Evolutionary conservation across 1,140 invertebrate species (phyloP).

Genomic region (Uloborus diversus): DNA sequence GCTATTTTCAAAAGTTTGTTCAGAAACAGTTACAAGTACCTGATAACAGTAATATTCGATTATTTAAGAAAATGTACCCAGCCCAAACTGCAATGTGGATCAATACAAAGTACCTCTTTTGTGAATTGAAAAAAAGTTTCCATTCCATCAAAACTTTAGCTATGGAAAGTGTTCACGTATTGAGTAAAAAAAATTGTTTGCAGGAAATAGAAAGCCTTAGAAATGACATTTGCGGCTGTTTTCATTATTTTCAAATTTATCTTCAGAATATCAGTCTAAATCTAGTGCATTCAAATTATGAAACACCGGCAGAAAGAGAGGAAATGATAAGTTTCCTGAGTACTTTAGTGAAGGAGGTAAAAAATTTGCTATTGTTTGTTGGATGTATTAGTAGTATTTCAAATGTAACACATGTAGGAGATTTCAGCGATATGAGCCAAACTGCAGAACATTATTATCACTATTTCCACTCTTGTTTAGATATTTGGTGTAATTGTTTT

Average conservation of each 20-base stretch:
- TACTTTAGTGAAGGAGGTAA: constrained; percentile 3
- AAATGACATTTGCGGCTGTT: background rate
- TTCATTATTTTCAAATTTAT: background rate
- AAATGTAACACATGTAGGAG: background rate
- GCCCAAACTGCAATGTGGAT: background rate
- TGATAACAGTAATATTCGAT: background rate
- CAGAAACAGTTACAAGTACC: background rate
- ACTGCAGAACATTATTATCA: constrained; percentile 18
- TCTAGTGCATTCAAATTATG: background rate
- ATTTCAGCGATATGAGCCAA: background rate
- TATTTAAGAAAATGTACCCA: constrained; percentile 2
- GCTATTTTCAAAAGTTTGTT: background rate
- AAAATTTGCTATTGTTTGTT: constrained; percentile 24
- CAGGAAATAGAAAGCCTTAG: background rate
- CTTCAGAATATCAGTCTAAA: background rate
- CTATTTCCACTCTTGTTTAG: constrained; percentile 24
- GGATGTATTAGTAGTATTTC: background rate
- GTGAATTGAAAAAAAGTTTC: constrained; percentile 12
- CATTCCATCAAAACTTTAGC: background rate
- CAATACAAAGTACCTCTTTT: background rate
- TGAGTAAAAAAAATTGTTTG: background rate
- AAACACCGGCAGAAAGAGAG: background rate
- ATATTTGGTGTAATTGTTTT: constrained; percentile 20
- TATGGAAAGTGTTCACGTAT: background rate
- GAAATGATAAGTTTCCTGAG: background rate